Evolutionary conservation across 64 coral and sea anemone species (phyloP), one percentile per base, ranked within the genome.

Genomic region (Montipora cactus): DNA sequence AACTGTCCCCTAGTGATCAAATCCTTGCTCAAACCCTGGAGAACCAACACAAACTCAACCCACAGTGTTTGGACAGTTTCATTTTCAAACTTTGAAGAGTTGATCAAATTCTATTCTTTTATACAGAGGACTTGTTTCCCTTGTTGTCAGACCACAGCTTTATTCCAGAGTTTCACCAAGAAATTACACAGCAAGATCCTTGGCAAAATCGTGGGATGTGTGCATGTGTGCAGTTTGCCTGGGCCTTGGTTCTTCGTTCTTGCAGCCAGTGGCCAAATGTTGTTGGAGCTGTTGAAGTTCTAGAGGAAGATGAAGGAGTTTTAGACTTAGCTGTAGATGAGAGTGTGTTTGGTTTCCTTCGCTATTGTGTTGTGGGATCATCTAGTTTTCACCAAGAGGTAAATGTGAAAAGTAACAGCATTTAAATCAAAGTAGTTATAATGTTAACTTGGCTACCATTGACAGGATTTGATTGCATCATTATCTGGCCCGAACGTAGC

Each of bases 351-450:
- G 84, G 82, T 7, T 99, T 96, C 47, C 85, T 96, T 18, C 81
- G 85, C 74, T 79, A 89, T 5, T 89, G 67, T 90, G 90, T 99
- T 18, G 20, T 99, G 45, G 79, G 81, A 79, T 83, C 97, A 83
- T 55, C 77, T 20, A 94, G 84, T 69, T 99, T 99, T 92, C 85
- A 99, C 53, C 91, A 99, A 78, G 97, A 99, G 95, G 97, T 99
- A 84, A 28, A 47, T 49, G 1, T 57, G 7, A 57, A 57, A 57
- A 23, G 37, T 37, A 81, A 21, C 57, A 13, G 0, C 4, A 3
- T 57, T 11, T 57, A 57, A 57, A 11, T 37, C 37, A 37, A 37
- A 37, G 37, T 37, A 37, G 37, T 37, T 37, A 37, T 37, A 37
- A 37, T 37, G 2, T 2, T 37, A 37, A 2, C 37, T 37, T 37